A percentile compares a stretch with the other conserved stretches of the same genome.
These are phyloP conservation scores for Leptopilina syphax DNA, from an alignment of 2,888 invertebrate species.

Conservation along the genomic window DNA sequence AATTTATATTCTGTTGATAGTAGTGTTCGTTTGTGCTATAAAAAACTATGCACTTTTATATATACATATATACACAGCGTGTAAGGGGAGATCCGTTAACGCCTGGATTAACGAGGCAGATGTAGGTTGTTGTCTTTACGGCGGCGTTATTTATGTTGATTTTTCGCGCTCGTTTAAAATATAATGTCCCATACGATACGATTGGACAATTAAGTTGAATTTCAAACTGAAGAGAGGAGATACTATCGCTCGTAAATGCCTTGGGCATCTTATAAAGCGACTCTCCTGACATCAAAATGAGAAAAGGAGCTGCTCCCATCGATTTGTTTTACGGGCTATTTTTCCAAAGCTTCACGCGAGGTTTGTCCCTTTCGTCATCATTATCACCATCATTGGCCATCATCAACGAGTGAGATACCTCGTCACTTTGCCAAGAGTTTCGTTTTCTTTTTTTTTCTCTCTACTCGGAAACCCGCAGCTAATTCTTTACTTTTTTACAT, in stretches of 20 bases:
- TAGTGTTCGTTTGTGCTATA: background rate
- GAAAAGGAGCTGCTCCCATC: slow-evolving; percentile 51
- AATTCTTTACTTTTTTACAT: no score
- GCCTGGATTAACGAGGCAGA: slow-evolving; percentile 54
- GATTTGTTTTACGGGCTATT: slow-evolving; percentile 66
- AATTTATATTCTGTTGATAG: slow-evolving; percentile 16
- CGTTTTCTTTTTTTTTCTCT: no score
- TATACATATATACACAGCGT: background rate
- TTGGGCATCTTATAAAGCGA: slow-evolving; percentile 43
- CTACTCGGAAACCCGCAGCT: no score
- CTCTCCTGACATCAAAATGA: slow-evolving; percentile 54
- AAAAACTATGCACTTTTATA: slow-evolving; percentile 41
- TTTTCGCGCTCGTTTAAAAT: slow-evolving; percentile 40
- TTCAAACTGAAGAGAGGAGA: slow-evolving; percentile 57
- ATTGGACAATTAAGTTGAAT: slow-evolving; percentile 62
- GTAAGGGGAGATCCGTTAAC: slow-evolving; percentile 43
- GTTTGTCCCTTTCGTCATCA: slow-evolving; percentile 57
- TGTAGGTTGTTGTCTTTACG: slow-evolving; percentile 41
- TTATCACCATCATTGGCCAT: slow-evolving; percentile 56
- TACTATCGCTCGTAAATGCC: slow-evolving; percentile 57
- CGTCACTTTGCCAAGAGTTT: no score
- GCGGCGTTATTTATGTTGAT: slow-evolving; percentile 52
- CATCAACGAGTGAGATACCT: slow-evolving; percentile 24
- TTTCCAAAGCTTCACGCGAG: slow-evolving; percentile 54
- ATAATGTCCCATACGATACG: slow-evolving; percentile 39